Conservation (phyloP, 2,113 vertebrate species). For the Cranoglanis bouderius region DNA sequence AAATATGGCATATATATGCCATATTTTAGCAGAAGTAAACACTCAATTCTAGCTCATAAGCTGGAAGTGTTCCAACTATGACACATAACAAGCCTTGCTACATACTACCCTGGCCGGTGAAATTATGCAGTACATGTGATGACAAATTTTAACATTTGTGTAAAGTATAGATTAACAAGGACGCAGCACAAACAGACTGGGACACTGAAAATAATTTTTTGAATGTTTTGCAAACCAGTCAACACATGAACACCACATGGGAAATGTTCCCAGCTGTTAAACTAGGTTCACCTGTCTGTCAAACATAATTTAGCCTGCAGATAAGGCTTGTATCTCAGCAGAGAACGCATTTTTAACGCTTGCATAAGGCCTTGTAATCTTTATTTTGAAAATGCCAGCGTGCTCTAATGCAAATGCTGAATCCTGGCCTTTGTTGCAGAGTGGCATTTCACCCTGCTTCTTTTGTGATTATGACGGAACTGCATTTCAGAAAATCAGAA, state of each 20-base stretch:
- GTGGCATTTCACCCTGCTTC: background rate
- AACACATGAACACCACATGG: background rate
- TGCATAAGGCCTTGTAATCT: background rate
- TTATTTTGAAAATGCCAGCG: background rate
- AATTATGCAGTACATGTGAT: background rate
- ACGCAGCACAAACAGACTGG: background rate
- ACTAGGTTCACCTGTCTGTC: slow-evolving; percentile 8
- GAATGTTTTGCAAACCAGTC: slow-evolving; percentile 1
- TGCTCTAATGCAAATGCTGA: background rate
- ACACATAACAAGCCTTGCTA: slow-evolving; percentile 12
- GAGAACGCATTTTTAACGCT: background rate
- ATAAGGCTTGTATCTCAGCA: background rate
- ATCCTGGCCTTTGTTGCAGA: background rate
- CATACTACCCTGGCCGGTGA: background rate
- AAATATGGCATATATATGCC: slow-evolving; percentile 52
- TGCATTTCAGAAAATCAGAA: slow-evolving; percentile 23
- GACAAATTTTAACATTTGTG: background rate
- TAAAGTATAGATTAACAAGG: slow-evolving; percentile 37
- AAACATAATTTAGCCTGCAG: background rate
- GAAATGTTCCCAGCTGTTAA: slow-evolving; percentile 49
- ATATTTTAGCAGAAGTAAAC: slow-evolving; percentile 60
- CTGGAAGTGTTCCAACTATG: background rate
- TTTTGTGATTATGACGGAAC: slow-evolving; percentile 39
- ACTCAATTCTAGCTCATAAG: slow-evolving; percentile 27
- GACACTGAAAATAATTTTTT: background rate